These are phyloP conservation scores for Tolmerus cingulatus DNA, from an alignment of 2,888 invertebrate genomes.

Conservation along the genomic window DNA sequence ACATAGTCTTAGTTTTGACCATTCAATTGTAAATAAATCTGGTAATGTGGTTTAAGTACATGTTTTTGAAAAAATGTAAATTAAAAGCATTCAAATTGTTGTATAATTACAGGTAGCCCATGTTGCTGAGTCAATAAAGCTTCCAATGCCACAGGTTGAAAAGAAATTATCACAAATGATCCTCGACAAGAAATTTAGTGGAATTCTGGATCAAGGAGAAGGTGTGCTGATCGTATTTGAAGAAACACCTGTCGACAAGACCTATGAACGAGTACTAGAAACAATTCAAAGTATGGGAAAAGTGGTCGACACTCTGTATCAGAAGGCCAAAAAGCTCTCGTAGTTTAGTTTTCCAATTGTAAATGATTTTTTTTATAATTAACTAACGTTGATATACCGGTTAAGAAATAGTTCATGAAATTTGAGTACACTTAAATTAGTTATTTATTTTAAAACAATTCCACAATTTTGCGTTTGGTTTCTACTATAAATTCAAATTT, in stretches of 20 bases:
- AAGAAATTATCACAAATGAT: slow-evolving; percentile 99
- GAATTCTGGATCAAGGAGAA: slow-evolving; percentile 97
- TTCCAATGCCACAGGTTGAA: slow-evolving; percentile 91
- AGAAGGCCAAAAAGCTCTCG: slow-evolving; percentile 98
- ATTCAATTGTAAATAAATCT: no score
- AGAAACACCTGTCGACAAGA: slow-evolving; percentile 92
- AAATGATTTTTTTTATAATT: slow-evolving; percentile 23
- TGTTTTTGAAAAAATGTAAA: neutral
- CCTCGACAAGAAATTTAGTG: slow-evolving; percentile 95
- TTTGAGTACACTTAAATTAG: neutral
- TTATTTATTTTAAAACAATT: slow-evolving; percentile 11
- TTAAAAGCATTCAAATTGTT: neutral
- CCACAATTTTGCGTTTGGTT: neutral
- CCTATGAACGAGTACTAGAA: slow-evolving; percentile 96
- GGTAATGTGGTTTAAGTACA: no score
- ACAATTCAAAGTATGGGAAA: slow-evolving; percentile 99
- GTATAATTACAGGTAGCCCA: slow-evolving; percentile 71
- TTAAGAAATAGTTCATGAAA: slow-evolving; percentile 32
- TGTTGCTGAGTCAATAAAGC: slow-evolving; percentile 88
- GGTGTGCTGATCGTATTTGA: slow-evolving; percentile 98
- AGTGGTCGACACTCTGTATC: slow-evolving; percentile 98
- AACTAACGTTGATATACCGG: slow-evolving; percentile 36
- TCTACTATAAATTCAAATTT: neutral
- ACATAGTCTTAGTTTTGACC: no score
- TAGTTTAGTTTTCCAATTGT: slow-evolving; percentile 64